A percentile compares a stretch with the other conserved stretches of the same genome.
phyloP scores from a whole-genome alignment of 2,113 vertebrate genomes.

The Ia io region DNA sequence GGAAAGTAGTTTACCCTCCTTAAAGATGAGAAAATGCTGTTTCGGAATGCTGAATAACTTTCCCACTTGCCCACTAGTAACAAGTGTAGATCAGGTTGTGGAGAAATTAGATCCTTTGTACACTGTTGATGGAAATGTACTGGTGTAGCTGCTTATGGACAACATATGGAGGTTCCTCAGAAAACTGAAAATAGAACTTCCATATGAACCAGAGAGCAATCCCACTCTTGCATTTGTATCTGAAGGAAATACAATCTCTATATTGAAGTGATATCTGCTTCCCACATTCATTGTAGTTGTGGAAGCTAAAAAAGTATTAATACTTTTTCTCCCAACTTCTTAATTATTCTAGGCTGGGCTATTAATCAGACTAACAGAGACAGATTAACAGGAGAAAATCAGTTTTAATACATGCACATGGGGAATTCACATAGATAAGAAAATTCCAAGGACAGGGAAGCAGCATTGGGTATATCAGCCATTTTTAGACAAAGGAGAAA shows the following conservation, averaged over 20 bases:
- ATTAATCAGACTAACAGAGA: neutral
- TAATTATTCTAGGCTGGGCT: neutral
- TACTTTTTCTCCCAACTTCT: neutral
- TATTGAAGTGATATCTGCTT: neutral
- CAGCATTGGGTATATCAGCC: neutral
- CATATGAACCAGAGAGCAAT: neutral
- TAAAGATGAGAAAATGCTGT: neutral
- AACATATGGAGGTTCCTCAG: neutral
- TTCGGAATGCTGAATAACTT: neutral
- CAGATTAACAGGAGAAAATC: neutral
- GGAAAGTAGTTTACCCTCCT: neutral
- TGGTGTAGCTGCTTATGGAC: no score
- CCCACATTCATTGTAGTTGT: neutral
- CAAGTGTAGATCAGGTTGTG: neutral
- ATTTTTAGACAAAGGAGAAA: neutral
- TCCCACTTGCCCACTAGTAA: neutral
- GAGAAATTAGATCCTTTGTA: neutral
- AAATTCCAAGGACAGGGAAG: neutral
- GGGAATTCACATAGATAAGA: neutral
- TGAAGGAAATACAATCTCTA: neutral
- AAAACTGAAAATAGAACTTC: neutral
- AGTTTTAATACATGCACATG: neutral
- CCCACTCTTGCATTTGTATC: neutral
- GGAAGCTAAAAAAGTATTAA: neutral
- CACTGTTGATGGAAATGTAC: no score